phyloP scores from a whole-genome alignment of 2,888 invertebrate genomes.

The Heteropelma amictum region DNA sequence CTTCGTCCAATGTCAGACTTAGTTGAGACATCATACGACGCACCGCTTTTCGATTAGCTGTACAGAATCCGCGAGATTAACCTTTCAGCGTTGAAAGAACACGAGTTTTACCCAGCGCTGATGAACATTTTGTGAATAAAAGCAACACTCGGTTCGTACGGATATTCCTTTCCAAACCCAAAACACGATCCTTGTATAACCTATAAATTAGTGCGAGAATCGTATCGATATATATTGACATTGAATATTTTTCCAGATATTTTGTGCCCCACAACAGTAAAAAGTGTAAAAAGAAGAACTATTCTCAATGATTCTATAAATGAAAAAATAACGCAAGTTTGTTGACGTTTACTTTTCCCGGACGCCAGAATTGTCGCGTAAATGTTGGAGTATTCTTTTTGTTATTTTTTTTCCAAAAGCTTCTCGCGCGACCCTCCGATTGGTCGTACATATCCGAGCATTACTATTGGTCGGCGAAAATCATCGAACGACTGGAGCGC shows the following conservation, averaged over 20 bases:
- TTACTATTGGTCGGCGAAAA: no score
- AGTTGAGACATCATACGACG: conserved; percentile 62
- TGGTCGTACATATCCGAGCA: no score
- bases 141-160: not conserved
- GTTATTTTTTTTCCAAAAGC: no score
- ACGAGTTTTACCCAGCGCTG: not conserved
- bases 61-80: not conserved
- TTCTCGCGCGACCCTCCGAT: no score
- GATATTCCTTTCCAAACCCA: not conserved
- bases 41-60: not conserved
- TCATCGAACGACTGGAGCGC: no score
- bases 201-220: not conserved
- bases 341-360: no score
- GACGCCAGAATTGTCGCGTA: no score
- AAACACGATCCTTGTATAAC: conserved; percentile 7
- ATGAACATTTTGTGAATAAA: not conserved
- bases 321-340: not conserved
- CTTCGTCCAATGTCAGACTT: conserved; percentile 65
- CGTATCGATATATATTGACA: not conserved
- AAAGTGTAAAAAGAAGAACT: not conserved
- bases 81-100: not conserved
- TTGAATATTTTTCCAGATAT: not conserved
- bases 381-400: no score
- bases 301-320: not conserved
- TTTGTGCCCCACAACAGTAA: not conserved